Evolutionary conservation across 1,140 invertebrate species (phyloP), one percentile per base, ranked within the genome.

Genomic region (Holcopasites calliopsidis): DNA sequence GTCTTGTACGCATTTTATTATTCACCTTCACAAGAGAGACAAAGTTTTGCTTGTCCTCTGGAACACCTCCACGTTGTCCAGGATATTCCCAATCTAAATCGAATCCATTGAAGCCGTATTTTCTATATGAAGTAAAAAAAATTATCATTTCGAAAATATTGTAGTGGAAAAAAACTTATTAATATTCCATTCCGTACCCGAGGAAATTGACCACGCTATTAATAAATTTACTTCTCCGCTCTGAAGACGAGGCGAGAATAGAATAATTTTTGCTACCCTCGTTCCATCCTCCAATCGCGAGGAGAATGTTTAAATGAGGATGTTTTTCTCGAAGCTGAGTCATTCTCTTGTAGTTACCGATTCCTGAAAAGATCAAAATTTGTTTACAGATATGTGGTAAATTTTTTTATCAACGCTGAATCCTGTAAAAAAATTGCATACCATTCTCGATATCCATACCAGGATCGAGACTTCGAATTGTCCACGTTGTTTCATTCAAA

Each of bases 281-380:
- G 85, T 97, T 97, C 96, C 96, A 97, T 1, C 97, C 97, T 0
- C 97, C 97, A 47, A 98, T 95, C 10, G 96, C 96, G 3, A 98
- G 82, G 1, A 94, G 93, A 1, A 96, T 93, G 89, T 96, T 97
- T 4, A 98, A 87, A 77, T 94, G 92, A 0, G 96, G 95, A 91
- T 97, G 94, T 11, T 92, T 92, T 40, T 92, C 85, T 77, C 95
- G 96, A 1, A 97, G 85, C 0, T 86, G 87, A 0, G 95, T 95
- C 60, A 96, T 88, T 52, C 94, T 93, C 75, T 94, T 94, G 84
- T 95, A 97, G 21, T 94, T 94, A 13, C 93, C 95, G 89, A 93
- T 94, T 21, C 35, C 80, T 82, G 8, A 0, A 5, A 42, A 28
- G 11, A 13, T 40, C 3, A 47, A 47, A 47, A 47, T 18, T 47